Base-by-base conservation (phyloP, 2,888 invertebrate species). In the Brenthis daphne region DNA sequence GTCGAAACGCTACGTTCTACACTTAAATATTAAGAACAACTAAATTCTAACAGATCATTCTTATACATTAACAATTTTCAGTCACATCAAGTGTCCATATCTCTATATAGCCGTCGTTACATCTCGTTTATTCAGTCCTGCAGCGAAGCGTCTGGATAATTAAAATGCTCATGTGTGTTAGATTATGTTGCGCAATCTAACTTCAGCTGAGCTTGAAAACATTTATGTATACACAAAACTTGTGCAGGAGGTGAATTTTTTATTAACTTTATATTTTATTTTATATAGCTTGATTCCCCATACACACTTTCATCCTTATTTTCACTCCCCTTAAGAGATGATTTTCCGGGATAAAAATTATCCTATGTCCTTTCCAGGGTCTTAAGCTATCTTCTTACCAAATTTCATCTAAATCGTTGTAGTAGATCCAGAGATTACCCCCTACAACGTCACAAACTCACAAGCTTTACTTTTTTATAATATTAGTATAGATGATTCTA, bases 61-160 rank as follows among this genome's bases (percentile, higher is more conserved):
- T 54, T 60, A 60, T 37, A 4, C 13, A 14, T 33, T n/a, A n/a
- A 47, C 54, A 47, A 48, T 55, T 60, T 12, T 37, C n/a, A 48
- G 56, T 47, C 64, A 57, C 55, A 61, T 81, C 78, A 56, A 79
- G 77, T 43, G 11, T 57, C 13, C 29, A 5, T 72, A 72, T 24
- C 50, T 57, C 73, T 57, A 24, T 55, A 74, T 67, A 13, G 48
- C 50, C 47, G 60, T 71, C 69, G 71, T 69, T 66, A 69, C 76
- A 71, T 76, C 75, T 75, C 74, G 80, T 80, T 78, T 80, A 78
- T 81, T 78, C 71, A 82, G 80, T 77, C 72, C 75, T 72, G 75
- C 74, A 75, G 76, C 51, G 57, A 67, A 69, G 63, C 74, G 73
- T 66, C 72, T 66, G 65, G 73, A 77, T 84, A 82, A 82, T 85